Base-by-base conservation (phyloP, 2,888 invertebrate species). In the Chalcis sispes region DNA sequence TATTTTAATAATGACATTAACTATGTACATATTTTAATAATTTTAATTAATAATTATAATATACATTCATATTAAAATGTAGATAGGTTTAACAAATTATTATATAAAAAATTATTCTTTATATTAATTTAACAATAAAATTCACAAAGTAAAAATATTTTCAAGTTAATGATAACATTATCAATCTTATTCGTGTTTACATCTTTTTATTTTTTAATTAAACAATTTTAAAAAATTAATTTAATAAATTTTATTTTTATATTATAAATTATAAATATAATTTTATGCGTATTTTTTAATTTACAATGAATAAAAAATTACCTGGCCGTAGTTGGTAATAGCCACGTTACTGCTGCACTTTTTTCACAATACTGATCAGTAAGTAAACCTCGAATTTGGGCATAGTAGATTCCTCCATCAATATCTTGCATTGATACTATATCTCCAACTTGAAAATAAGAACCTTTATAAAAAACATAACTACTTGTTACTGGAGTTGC, bases 321-420 rank as follows among this genome's bases (percentile, higher is more conserved):
- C 88, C 88, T 95, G 25, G 93, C 92, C 79, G 92, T 92, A 0
- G 97, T 96, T 0, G 98, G 98, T 69, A 98, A 90, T 0, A 98
- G 90, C 98, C 98, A 98, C 0, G 97, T 96, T 15, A 98, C 90
- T 1, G 95, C 95, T 0, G 97, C 97, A 87, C 96, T 97, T 89
- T 97, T 97, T 86, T 97, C 95, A 82, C 96, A 96, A 88, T 96
- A 98, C 87, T 96, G 96, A 87, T 98, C 98, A 0, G 96, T 95
- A 75, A 98, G 90, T 69, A 98, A 92, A 0, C 97, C 97, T 69
- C 95, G 91, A 71, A 98, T 93, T 90, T 98, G 97, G 5, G 96
- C 97, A 85, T 96, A 98, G 89, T 94, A 98, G 29, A 93, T 91
- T 78, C 93, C 93, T 66, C 94, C 93, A 2, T 94, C 93, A 46